Percentiles rank a stretch among this genome's conserved stretches.
Evolutionary conservation across 1,140 invertebrate genomes (phyloP).

Genomic region (Zeugodacus cucurbitae): DNA sequence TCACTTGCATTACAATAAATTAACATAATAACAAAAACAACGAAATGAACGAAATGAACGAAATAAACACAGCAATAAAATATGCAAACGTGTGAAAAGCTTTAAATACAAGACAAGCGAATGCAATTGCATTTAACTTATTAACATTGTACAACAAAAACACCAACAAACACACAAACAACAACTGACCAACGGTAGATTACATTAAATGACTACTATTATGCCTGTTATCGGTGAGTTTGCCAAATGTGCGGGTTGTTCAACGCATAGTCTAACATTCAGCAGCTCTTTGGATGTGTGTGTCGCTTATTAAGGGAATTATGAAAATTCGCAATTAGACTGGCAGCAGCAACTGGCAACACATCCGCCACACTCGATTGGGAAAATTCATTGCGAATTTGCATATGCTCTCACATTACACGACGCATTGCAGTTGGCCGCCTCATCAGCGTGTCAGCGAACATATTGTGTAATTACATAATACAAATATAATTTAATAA

Average conservation of each 20-base stretch:
- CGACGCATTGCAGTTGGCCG: neutral
- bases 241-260: neutral
- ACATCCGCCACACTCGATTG: neutral
- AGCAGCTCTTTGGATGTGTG: neutral
- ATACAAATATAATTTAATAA: constrained; percentile 39
- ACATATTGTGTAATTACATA: constrained; percentile 36
- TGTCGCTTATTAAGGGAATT: constrained; percentile 21
- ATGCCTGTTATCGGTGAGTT: neutral
- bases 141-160: neutral
- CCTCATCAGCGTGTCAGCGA: neutral
- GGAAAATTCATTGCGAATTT: neutral
- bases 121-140: constrained; percentile 4
- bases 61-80: neutral
- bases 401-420: neutral
- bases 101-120: constrained; percentile 2
- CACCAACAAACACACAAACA: neutral
- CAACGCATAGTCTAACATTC: neutral
- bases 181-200: neutral
- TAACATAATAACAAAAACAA: neutral
- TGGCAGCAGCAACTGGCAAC: neutral
- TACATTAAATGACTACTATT: constrained; percentile 3
- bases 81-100: neutral
- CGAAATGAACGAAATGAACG: neutral
- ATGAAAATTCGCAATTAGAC: constrained; percentile 31
- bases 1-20: neutral